Base-by-base conservation (phyloP, 1,140 invertebrate species). In the Phocides pigmalion region DNA sequence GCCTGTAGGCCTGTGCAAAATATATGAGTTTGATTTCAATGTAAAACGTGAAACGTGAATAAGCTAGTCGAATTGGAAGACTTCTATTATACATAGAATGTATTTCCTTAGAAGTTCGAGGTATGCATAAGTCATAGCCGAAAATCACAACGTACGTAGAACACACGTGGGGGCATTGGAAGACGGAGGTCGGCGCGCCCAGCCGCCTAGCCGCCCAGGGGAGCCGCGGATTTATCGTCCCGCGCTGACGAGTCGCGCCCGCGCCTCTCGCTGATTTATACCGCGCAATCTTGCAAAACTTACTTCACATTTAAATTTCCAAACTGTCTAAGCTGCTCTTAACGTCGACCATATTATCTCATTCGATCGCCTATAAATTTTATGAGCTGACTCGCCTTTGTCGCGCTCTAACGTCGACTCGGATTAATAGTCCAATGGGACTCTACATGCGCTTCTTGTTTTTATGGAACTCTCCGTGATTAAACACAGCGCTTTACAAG, bases 271-370 rank as follows among this genome's bases (percentile, higher is more conserved):
- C 89, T 91, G 87, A 91, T 91, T 91, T 91, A 91, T 87, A 76
- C 84, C 76, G 82, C 77, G 76, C 84, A 91, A 91, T 91, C 89
- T 91, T 82, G 81, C 89, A 91, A 90, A 91, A 91, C 89, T 89
- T 91, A 89, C 89, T 91, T 89, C 89, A 91, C 89, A 89, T 91
- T 91, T 91, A 91, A 91, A 91, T 91, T 91, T 91, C 72, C 87
- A 80, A 91, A 91, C 89, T 89, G 89, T 91, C 89, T 91, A 91
- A 91, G 86, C 87, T 86, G 79, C 72, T 84, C 83, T 87, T 89
- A 91, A 87, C 80, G 82, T 89, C 84, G 80, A 85, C 87, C 81
- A 89, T 90, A 89, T 91, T 89, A 91, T 91, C 89, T 89, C 84
- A 84, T 89, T 88, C 89, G 86, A 89, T 91, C 89, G 86, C 82